Evolutionary conservation across 2,113 vertebrate species (phyloP), one percentile per base, ranked within the genome.

Genomic region (Alethe diademata): DNA sequence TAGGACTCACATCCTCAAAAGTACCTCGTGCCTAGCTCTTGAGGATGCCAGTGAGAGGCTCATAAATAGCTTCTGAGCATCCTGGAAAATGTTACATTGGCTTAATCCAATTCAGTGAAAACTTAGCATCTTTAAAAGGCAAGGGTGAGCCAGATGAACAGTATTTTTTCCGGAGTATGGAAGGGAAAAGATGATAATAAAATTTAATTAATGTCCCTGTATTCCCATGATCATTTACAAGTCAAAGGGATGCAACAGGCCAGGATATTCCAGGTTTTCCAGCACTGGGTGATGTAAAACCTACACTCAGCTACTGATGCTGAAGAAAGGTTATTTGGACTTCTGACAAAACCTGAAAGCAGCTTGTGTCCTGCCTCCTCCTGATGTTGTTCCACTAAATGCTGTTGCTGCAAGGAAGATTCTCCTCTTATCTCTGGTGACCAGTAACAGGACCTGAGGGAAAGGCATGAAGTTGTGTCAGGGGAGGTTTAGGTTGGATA

Each of bases 281-380:
- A 3, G 22, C 14, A 29, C 24, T 9, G 12, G 10, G 64, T 90
- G 42, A 36, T 53, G 24, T 17, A 72, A 82, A 78, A 74, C 36
- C 40, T 28, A 26, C 0, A 0, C 26, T 65, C 69, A 31, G 26
- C 14, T 65, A 13, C 33, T 18, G 28, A 26, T 35, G 48, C 57
- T 65, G 66, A n/a, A 47, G 81, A 76, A 83, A 50, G 33, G 4
- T 9, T 29, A 33, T 65, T 33, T 29, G n/a, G 40, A n/a, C 31
- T 79, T 73, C 66, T 64, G 53, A n/a, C 26, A 45, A 58, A 90
- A 71, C 42, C 43, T 58, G 47, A 64, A 62, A 92, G 61, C 61
- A 58, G 60, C 51, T 85, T 1, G 0, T 66, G 35, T 62, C 47
- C 82, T 58, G 42, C 38, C 47, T 78, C 38, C 35, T 54, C 28